Evolutionary conservation across 2,797 vertebrate genomes (phyloP).

Genomic region (Tarsius wallacei): DNA sequence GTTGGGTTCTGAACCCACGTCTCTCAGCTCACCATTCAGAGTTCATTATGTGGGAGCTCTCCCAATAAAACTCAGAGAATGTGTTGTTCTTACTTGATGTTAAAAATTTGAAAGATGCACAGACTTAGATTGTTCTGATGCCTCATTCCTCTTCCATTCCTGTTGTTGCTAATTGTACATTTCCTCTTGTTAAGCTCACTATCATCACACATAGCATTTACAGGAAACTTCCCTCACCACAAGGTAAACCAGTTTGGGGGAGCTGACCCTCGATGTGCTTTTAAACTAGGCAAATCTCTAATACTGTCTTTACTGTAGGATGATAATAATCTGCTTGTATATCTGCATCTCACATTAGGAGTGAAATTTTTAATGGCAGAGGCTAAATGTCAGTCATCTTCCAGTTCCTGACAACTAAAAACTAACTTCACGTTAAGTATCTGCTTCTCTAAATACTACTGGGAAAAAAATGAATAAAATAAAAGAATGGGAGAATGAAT

Average conservation of each 20-base stretch:
- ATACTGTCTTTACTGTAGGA: not conserved
- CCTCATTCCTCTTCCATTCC: not conserved
- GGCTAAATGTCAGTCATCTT: not conserved
- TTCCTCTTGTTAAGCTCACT: not conserved
- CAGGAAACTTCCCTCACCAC: not conserved
- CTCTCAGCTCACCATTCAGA: not conserved
- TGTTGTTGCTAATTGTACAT: not conserved
- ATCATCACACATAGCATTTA: fast-evolving
- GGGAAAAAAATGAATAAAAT: not conserved
- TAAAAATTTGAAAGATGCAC: not conserved
- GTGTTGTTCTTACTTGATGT: fast-evolving
- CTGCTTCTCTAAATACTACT: not conserved
- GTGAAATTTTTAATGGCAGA: not conserved
- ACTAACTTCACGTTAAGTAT: not conserved
- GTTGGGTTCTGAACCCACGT: fast-evolving
- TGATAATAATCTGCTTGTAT: not conserved
- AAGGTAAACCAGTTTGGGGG: not conserved
- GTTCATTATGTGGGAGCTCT: fast-evolving
- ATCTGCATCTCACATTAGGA: not conserved
- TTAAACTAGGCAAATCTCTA: not conserved
- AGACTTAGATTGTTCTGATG: not conserved
- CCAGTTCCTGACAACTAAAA: not conserved
- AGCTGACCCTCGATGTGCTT: fast-evolving
- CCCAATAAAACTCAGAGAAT: not conserved
- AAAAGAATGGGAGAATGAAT: not conserved